Percentiles rank a stretch among this genome's conserved stretches.
These are phyloP conservation scores for Drosophila meridionalis DNA, from an alignment of 2,888 invertebrate genomes.

Conservation along the genomic window DNA sequence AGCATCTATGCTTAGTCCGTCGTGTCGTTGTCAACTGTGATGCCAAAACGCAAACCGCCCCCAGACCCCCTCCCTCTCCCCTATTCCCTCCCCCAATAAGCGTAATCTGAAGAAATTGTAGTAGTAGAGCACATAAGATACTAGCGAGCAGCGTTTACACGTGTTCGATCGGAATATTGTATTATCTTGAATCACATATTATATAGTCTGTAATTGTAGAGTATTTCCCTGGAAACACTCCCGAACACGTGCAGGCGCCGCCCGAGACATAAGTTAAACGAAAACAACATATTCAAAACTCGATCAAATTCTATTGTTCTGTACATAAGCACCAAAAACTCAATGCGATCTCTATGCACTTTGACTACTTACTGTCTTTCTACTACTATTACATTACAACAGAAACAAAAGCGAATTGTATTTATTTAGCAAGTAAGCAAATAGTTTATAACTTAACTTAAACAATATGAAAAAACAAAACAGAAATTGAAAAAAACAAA, in stretches of 20 bases:
- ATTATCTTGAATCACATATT: conserved; percentile 12
- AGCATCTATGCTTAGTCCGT: conserved; percentile 78
- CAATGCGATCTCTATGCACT: conserved; percentile 57
- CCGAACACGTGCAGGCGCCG: conserved; percentile 11
- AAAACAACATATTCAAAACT: conserved; percentile 5
- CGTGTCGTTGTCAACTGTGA: conserved; percentile 77
- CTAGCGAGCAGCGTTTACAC: conserved; percentile 31
- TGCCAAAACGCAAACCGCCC: conserved; percentile 60
- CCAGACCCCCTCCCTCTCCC: conserved; percentile 1
- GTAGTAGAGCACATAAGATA: conserved; percentile 45
- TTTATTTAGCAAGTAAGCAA: conserved; percentile 50
- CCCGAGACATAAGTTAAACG: conserved; percentile 10
- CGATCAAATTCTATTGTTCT: conserved; percentile 28
- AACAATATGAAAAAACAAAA: neutral
- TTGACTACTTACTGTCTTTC: conserved; percentile 36
- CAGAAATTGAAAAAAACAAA: conserved; percentile 15
- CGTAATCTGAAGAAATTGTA: conserved; percentile 19
- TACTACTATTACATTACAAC: conserved; percentile 43
- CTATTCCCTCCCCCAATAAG: neutral
- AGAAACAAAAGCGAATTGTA: conserved; percentile 30
- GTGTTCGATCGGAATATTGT: conserved; percentile 7
- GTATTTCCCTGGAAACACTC: neutral
- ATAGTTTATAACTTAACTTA: conserved; percentile 23
- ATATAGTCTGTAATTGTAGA: conserved; percentile 6
- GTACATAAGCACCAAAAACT: conserved; percentile 52